A percentile compares a stretch with the other conserved stretches of the same genome.
Evolutionary conservation across 2,113 vertebrate genomes (phyloP).

Genomic region (Brienomyrus longianalis): DNA sequence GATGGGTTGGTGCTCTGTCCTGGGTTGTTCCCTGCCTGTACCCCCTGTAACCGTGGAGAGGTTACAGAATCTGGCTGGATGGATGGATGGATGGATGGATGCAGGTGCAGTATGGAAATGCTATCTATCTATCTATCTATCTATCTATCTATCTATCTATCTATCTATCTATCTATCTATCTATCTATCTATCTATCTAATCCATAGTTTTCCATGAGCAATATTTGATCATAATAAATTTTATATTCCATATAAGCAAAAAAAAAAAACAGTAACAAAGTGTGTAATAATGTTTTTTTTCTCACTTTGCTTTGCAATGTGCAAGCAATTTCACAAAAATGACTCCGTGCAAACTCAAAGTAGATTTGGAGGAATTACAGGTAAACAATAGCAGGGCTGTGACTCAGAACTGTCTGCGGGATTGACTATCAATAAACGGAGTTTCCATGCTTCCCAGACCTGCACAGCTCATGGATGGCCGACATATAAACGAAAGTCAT

Average conservation of each 20-base stretch:
- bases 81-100: neutral
- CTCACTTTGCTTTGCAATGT: neutral
- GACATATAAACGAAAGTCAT: neutral
- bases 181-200: too few species aligned
- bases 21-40: neutral
- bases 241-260: neutral
- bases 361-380: neutral
- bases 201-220: neutral
- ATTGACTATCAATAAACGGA: neutral
- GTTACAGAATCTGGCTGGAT: neutral
- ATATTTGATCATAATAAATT: neutral
- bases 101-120: neutral
- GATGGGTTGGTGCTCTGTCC: too few species aligned
- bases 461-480: neutral
- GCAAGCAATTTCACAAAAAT: slow-evolving; percentile 4
- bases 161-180: too few species aligned
- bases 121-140: too few species aligned
- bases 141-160: too few species aligned
- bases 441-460: neutral
- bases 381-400: neutral
- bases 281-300: neutral
- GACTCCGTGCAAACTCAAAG: neutral
- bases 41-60: neutral
- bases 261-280: neutral
- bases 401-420: neutral